A percentile compares a stretch with the other conserved stretches of the same genome.
Conservation (phyloP, 2,113 vertebrate genomes). For the Hypanus sabinus region DNA sequence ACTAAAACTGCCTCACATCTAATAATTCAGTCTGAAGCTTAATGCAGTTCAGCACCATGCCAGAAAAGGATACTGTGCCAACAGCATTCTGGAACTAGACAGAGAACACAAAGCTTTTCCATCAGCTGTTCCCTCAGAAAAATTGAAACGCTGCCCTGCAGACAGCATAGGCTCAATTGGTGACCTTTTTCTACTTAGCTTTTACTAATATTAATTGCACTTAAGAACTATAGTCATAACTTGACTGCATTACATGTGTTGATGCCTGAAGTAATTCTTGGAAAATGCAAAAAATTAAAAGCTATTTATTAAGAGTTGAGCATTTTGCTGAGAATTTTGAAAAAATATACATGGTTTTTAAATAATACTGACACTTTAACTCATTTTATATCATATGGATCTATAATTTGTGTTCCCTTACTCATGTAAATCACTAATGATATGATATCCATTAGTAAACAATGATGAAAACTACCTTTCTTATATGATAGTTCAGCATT, state of each 20-base stretch:
- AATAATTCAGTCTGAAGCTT: not conserved
- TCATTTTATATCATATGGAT: not conserved
- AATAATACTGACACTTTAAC: too few relatives aligned
- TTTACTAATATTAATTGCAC: slow-evolving; percentile 8
- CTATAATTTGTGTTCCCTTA: not conserved
- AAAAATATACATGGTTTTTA: not conserved
- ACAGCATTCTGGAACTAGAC: not conserved
- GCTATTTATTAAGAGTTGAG: not conserved
- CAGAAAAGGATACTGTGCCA: not conserved
- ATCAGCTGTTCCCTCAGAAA: not conserved
- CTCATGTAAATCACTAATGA: not conserved
- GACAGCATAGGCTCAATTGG: not conserved
- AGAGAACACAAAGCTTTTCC: not conserved
- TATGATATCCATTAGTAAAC: not conserved
- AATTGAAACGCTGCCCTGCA: not conserved
- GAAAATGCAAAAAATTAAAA: not conserved
- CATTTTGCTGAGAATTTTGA: not conserved
- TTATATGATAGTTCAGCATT: not conserved
- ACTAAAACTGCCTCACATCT: not conserved
- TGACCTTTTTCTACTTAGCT: not conserved
- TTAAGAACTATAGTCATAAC: not conserved
- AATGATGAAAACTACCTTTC: not conserved
- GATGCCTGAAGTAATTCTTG: not conserved
- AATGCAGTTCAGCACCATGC: not conserved
- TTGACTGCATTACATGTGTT: not conserved